Base-by-base conservation (phyloP, 2,113 vertebrate species). In the Xerus inauris region DNA sequence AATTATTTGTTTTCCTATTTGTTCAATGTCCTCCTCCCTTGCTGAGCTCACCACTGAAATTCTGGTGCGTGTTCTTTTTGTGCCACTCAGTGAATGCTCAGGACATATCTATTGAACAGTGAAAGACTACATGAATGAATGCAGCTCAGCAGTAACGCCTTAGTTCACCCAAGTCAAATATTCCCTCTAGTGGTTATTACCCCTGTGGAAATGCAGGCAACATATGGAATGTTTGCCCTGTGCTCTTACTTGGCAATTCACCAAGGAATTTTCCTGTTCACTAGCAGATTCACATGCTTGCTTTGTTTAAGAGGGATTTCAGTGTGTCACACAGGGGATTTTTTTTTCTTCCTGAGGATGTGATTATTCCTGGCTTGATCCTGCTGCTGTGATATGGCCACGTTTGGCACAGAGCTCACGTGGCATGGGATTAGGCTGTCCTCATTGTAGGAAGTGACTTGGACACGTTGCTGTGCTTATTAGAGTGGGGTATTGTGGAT, bases 221-320 rank as follows among this genome's bases (percentile, higher is more conserved):
- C 89, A 84, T 79, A 57, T 72, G 11, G 51, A 97, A 79, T 1
- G 0, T 97, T 98, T 85, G 38, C 71, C 94, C 86, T 8, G 64
- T 83, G 45, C 90, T 93, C 91, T 80, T 92, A 0, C 62, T 97
- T 91, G 88, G 97, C 95, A 96, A 86, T 81, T 89, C 96, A 97
- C 97, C 93, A 81, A 95, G 97, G 97, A 98, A 42, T 89, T 96
- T 76, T 73, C 95, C 95, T 30, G 97, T 45, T 81, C 89, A 95
- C 30, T 94, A 97, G 98, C 96, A 98, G 95, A 98, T 95, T 98
- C 98, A 94, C 65, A 96, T 84, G 97, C 97, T 97, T 97, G 96
- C 96, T 97, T 98, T 98, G 97, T 98, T 97, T 97, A 96, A 98
- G 96, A 98, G 97, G 98, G 98, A 98, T 98, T 98, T 98, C 95